Conservation (phyloP, 2,888 invertebrate species). For the Marasmarcha lunaedactyla region DNA sequence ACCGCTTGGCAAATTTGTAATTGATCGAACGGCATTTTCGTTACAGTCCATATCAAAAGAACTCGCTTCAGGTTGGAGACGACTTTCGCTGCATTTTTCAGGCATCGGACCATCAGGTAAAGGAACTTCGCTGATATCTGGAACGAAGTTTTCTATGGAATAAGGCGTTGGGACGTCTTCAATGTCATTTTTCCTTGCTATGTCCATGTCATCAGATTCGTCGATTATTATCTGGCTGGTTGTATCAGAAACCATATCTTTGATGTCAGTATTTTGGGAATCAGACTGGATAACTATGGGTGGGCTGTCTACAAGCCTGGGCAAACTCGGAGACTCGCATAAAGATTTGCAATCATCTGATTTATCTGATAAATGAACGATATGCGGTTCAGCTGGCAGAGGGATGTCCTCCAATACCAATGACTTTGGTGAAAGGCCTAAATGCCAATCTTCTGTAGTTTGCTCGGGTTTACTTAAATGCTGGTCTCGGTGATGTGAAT, state of each 20-base stretch:
- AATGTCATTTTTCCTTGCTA: conserved; percentile 35
- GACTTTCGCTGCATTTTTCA: conserved; percentile 22
- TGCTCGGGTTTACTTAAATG: conserved; percentile 39
- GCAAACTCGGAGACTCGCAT: conserved; percentile 72
- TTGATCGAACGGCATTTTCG: conserved; percentile 85
- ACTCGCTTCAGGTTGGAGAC: neutral
- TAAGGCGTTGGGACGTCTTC: conserved; percentile 56
- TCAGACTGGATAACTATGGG: conserved; percentile 35
- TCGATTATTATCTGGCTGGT: conserved; percentile 5
- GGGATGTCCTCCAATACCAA: conserved; percentile 43
- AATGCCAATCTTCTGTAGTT: conserved; percentile 22
- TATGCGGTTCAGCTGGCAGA: conserved; percentile 39
- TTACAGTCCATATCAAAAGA: conserved; percentile 54
- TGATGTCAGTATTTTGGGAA: conserved; percentile 20
- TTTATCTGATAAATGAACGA: conserved; percentile 27
- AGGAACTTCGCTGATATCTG: conserved; percentile 61
- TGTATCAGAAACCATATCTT: conserved; percentile 16
- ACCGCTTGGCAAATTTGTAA: conserved; percentile 68
- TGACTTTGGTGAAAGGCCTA: conserved; percentile 35
- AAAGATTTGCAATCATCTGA: conserved; percentile 39
- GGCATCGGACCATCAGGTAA: conserved; percentile 39
- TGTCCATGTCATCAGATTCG: conserved; percentile 25
- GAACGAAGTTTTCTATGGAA: conserved; percentile 39
- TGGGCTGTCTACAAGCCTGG: conserved; percentile 75
- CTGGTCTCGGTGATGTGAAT: conserved; percentile 75